Evolutionary conservation across 1,140 invertebrate genomes (phyloP), one percentile per base, ranked within the genome.

Genomic region (Ectropis grisescens): DNA sequence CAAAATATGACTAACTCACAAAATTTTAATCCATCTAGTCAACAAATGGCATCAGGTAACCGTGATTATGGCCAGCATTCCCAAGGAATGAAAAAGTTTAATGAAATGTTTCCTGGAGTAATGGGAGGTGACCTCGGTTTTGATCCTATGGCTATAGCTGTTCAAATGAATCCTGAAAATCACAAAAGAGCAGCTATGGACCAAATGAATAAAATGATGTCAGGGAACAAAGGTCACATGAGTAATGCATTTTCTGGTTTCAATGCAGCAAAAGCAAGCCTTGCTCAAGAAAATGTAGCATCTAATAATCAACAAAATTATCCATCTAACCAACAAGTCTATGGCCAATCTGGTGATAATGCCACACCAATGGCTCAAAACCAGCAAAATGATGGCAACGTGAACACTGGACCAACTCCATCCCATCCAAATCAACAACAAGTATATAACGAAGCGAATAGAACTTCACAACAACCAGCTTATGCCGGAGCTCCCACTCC

Each of bases 161-260:
- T 79, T 47, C 71, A 81, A 54, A 81, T 81, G 76, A 79, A 81
- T 48, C 76, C 76, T 31, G 64, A 60, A n/a, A 81, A 81, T 48
- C 64, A 69, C 24, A 53, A 72, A 38, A 47, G 51, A 32, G 47
- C 49, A 9, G 67, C 60, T 27, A 66, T 71, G 37, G 45, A 64
- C 11, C 49, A 50, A 0, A 76, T 76, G 49, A 38, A 65, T 26
- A 64, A 66, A 26, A 35, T 74, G 14, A 65, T 74, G 57, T 51
- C 47, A 23, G 33, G 35, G 1, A 59, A 58, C 32, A 31, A 33
- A 28, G 35, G 33, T 26, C 3, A 34, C 0, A 23, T 32, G 19
- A 47, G 52, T 12, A 33, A 33, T 13, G 15, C 39, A 11, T 27
- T 34, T 13, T 10, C 29, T 14, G 11, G 43, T 11, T 15, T 16